Evolutionary conservation across 2,888 invertebrate genomes (phyloP), one percentile per base, ranked within the genome.

Genomic region (Gandaritis pyraliata): DNA sequence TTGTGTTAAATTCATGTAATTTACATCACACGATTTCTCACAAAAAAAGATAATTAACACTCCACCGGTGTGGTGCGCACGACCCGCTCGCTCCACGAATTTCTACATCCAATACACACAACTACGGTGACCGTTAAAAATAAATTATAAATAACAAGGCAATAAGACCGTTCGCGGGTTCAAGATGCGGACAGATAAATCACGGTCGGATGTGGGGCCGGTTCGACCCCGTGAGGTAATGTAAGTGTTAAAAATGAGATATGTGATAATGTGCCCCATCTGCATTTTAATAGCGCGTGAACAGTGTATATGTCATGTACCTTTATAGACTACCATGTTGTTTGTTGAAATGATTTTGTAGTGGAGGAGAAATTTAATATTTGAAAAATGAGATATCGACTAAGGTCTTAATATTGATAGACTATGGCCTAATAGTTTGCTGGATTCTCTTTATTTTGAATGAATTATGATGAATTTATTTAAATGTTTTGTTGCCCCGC

Each of bases 131-230:
- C 89, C 87, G 88, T 90, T 90, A 92, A 91, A 92, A 91, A 90
- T 90, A 92, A 90, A 91, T 91, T 90, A 91, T 89, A 91, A 90
- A 89, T 92, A 91, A 92, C 90, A 90, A 92, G 82, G 85, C 88
- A 87, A 88, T 89, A 90, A 89, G 86, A 84, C 85, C 87, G 90
- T 91, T 91, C 86, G 88, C 91, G 84, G 88, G 89, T 89, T 82
- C 82, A 78, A 86, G 90, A 90, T 90, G 87, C 87, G 77, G 80
- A 78, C 85, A 85, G 90, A 91, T 91, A 91, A 90, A 92, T 91
- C 90, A 90, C 90, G 73, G 77, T 70, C 74, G 74, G 73, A 71
- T 66, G 67, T 75, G 74, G 72, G 78, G 79, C 73, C 74, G 72
- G 69, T 68, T 71, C 66, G 68, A 69, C 75, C 78, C 76, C 79